These are phyloP conservation scores for Ennomos erosarius DNA, from an alignment of 2,888 invertebrate genomes.

Conservation along the genomic window DNA sequence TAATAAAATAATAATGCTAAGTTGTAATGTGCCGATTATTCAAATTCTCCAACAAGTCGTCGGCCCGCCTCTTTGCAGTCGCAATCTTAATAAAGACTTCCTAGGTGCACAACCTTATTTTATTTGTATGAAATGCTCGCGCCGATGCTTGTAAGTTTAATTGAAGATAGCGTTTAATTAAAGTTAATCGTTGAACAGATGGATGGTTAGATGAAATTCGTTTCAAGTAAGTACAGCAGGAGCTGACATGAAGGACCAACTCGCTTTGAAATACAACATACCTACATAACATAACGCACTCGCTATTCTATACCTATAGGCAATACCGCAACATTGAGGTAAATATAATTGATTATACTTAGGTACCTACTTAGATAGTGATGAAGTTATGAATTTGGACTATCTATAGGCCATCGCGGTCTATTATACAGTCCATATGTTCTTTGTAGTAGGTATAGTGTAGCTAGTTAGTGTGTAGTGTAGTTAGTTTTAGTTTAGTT, in stretches of 20 bases:
- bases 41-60: slow-evolving; percentile 77
- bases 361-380: too few species aligned
- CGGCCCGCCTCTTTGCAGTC: slow-evolving; percentile 78
- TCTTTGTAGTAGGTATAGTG: too few species aligned
- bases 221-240: slow-evolving; percentile 46
- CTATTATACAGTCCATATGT: too few species aligned
- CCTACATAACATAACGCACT: too few species aligned
- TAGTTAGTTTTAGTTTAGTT: too few species aligned
- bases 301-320: too few species aligned
- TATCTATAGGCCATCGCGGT: too few species aligned
- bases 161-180: slow-evolving; percentile 81
- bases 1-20: slow-evolving; percentile 66
- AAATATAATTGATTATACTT: too few species aligned
- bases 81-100: slow-evolving; percentile 84
- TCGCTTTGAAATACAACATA: slow-evolving; percentile 22
- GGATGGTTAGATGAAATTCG: slow-evolving; percentile 58
- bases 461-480: too few species aligned
- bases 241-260: slow-evolving; percentile 25
- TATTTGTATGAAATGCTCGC: slow-evolving; percentile 72
- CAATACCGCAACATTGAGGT: too few species aligned
- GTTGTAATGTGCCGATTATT: slow-evolving; percentile 76
- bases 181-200: slow-evolving; percentile 70
- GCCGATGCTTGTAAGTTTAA: slow-evolving; percentile 68
- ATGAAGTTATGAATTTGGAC: too few species aligned
- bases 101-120: slow-evolving; percentile 73